Evolutionary conservation across 2,113 vertebrate genomes (phyloP).

Genomic region (Aspidoscelis tigris): DNA sequence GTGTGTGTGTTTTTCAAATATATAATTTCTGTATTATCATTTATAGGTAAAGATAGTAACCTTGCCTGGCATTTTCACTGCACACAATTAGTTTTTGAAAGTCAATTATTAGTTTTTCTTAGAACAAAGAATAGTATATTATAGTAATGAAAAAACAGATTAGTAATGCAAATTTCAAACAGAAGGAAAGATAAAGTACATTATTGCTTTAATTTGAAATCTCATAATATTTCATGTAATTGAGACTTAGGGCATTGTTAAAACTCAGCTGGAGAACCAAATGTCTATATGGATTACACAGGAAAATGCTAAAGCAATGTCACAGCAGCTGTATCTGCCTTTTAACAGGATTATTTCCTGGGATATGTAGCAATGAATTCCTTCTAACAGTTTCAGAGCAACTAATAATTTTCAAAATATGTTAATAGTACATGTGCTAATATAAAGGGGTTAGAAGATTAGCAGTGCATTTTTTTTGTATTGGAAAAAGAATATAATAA

Average conservation of each 20-base stretch:
- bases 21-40: conserved; percentile 31
- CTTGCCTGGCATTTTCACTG: conserved; percentile 51
- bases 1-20: conserved; percentile 39
- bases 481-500: conserved; percentile 78
- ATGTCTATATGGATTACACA: conserved; percentile 72
- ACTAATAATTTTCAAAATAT: conserved; percentile 77
- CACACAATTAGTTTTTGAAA: conserved; percentile 49
- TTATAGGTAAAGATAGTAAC: conserved; percentile 40
- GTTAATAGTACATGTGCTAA: conserved; percentile 74
- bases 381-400: conserved; percentile 72
- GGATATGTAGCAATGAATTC: conserved; percentile 74
- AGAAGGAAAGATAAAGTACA: conserved; percentile 67
- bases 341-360: conserved; percentile 78
- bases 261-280: conserved; percentile 65
- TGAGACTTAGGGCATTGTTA: conserved; percentile 68
- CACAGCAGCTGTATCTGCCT: conserved; percentile 64
- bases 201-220: conserved; percentile 72
- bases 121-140: conserved; percentile 48
- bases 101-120: conserved; percentile 50
- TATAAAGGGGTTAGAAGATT: conserved; percentile 75
- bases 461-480: conserved; percentile 68
- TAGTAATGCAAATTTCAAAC: conserved; percentile 57
- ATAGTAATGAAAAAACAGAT: conserved; percentile 54
- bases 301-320: conserved; percentile 62
- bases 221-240: conserved; percentile 74